Conservation (phyloP, 64 coral and sea anemone species). For the Catalaphyllia jardinei region DNA sequence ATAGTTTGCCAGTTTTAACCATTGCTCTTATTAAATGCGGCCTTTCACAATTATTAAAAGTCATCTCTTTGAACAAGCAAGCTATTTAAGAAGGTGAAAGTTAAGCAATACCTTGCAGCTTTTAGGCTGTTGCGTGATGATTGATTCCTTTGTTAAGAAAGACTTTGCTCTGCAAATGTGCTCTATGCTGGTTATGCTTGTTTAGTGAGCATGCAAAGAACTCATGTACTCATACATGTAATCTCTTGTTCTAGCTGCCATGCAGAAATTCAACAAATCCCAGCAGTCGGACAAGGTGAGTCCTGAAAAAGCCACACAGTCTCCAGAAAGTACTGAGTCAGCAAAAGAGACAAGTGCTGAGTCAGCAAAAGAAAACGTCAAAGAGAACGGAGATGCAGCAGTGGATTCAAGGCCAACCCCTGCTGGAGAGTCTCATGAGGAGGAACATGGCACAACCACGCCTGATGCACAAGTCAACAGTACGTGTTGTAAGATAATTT, state of each 20-base stretch:
- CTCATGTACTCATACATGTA: neutral
- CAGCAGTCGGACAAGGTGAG: neutral
- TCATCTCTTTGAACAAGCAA: too few relatives aligned
- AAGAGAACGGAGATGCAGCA: neutral
- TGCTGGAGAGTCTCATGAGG: slow-evolving; percentile 4
- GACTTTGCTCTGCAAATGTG: too few relatives aligned
- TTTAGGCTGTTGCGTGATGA: too few relatives aligned
- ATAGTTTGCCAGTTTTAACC: too few relatives aligned
- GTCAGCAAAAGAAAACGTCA: neutral
- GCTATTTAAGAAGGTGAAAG: too few relatives aligned
- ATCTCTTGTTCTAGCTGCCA: slow-evolving; percentile 31
- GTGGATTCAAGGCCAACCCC: neutral
- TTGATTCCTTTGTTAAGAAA: too few relatives aligned
- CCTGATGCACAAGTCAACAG: neutral
- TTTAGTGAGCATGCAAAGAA: neutral
- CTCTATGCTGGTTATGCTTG: too few relatives aligned
- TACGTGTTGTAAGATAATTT: too few relatives aligned
- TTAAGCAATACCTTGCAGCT: too few relatives aligned
- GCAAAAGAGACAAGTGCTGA: neutral
- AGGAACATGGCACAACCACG: neutral
- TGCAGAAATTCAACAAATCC: slow-evolving; percentile 51
- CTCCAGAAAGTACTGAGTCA: neutral
- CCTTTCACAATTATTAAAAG: too few relatives aligned
- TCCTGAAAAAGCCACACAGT: neutral
- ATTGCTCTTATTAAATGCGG: too few relatives aligned